Percentiles rank a stretch among this genome's conserved stretches.
Evolutionary conservation across 2,113 vertebrate genomes (phyloP).

Genomic region (Neoarius graeffei): DNA sequence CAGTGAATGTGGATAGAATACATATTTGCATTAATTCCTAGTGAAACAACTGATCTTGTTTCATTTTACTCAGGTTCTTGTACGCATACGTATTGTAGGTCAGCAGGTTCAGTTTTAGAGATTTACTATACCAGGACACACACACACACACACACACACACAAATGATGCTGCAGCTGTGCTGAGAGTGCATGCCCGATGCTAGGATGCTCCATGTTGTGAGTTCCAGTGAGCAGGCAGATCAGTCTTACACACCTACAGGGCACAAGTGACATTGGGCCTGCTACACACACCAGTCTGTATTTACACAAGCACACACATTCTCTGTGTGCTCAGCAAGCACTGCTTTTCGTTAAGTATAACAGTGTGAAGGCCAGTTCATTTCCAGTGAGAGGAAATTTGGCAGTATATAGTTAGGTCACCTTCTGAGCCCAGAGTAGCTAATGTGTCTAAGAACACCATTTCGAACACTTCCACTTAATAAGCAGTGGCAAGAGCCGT

Average conservation of each 20-base stretch:
- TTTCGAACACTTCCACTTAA: slow-evolving; percentile 34
- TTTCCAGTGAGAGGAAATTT: slow-evolving; percentile 23
- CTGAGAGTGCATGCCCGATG: background rate
- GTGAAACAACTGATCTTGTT: background rate
- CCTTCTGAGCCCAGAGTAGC: slow-evolving; percentile 12
- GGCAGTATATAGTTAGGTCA: slow-evolving; percentile 22
- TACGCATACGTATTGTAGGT: background rate
- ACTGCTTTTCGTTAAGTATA: background rate
- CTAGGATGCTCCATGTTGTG: background rate
- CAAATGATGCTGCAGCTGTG: slow-evolving; percentile 3
- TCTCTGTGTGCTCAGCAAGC: background rate
- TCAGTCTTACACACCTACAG: slow-evolving; percentile 25
- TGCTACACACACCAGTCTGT: slow-evolving; percentile 25
- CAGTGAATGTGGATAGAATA: too few species aligned
- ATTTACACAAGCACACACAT: slow-evolving; percentile 28
- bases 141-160: background rate
- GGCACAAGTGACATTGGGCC: slow-evolving; percentile 27
- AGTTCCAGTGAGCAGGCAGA: slow-evolving; percentile 10
- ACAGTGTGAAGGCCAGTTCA: background rate
- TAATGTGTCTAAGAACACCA: slow-evolving; percentile 21
- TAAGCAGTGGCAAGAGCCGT: slow-evolving; percentile 15
- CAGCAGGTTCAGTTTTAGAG: background rate
- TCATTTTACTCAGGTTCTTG: background rate
- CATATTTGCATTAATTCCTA: too few species aligned
- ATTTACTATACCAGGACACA: background rate